Conservation (phyloP, 2,888 invertebrate genomes). For the Rhingia rostrata region DNA sequence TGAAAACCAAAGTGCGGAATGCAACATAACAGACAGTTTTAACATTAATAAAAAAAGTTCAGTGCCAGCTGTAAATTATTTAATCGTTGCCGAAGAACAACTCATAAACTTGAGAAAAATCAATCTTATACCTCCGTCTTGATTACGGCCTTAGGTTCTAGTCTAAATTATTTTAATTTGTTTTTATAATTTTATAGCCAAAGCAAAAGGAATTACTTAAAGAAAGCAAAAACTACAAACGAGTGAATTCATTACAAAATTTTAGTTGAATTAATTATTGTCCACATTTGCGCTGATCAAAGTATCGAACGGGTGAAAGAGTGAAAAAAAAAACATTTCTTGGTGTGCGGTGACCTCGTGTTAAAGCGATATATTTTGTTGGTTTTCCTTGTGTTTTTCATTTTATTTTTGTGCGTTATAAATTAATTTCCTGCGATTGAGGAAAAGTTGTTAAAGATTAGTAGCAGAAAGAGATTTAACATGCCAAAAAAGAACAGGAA, state of each 20-base stretch:
- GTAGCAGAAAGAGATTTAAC: constrained; percentile 75
- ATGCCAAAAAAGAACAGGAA: constrained; percentile 82
- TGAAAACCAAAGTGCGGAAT: constrained; percentile 69
- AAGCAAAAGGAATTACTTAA: constrained; percentile 8
- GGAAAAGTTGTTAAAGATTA: constrained; percentile 64
- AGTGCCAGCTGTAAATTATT: constrained; percentile 63
- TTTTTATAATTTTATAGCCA: constrained; percentile 57
- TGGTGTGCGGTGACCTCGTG: constrained; percentile 77
- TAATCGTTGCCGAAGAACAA: constrained; percentile 61
- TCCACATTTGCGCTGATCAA: constrained; percentile 44
- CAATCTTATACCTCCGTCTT: constrained; percentile 81
- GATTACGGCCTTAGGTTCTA: constrained; percentile 78
- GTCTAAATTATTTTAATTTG: constrained; percentile 67
- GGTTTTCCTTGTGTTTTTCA: constrained; percentile 18
- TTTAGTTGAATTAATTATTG: constrained; percentile 61
- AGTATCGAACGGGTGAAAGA: constrained; percentile 53
- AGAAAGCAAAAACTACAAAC: constrained; percentile 27
- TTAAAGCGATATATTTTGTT: constrained; percentile 61
- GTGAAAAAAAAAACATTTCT: constrained; percentile 58
- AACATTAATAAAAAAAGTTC: constrained; percentile 56
- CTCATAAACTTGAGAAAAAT: constrained; percentile 79
- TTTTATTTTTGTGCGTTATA: constrained; percentile 25
- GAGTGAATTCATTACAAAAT: constrained; percentile 52
- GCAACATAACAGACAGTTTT: constrained; percentile 70
- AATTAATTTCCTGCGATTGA: constrained; percentile 58